Percentiles rank a stretch among this genome's conserved stretches.
These are phyloP conservation scores for Metalampra italica DNA, from an alignment of 2,888 invertebrate species.

Conservation along the genomic window DNA sequence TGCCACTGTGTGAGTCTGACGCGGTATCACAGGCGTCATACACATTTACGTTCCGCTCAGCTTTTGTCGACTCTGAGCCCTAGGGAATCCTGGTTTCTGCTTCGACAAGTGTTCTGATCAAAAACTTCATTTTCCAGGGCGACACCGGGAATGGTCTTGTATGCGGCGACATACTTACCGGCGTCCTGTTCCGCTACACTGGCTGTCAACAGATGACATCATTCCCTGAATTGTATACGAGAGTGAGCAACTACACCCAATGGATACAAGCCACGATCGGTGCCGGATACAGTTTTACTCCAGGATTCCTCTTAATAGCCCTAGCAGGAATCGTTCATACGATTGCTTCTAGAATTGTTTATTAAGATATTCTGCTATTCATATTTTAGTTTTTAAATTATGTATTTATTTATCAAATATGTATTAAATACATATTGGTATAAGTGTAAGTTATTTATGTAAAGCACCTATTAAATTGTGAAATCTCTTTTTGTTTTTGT, in stretches of 20 bases:
- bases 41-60: no score
- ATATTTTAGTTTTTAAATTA: not conserved
- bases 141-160: constrained; percentile 11
- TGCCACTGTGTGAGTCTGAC: no score
- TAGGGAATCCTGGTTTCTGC: no score
- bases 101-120: no score
- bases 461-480: no score
- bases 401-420: no score
- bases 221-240: constrained; percentile 9
- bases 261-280: constrained; percentile 9
- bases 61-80: no score
- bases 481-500: no score
- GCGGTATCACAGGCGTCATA: no score
- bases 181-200: not conserved
- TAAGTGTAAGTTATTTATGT: no score
- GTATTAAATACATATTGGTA: no score
- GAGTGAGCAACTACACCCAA: constrained; percentile 8
- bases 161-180: constrained; percentile 8
- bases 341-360: constrained; percentile 24
- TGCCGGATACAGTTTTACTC: constrained; percentile 1
- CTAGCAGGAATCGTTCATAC: constrained; percentile 27
- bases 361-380: constrained; percentile 5
- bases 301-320: constrained; percentile 21
- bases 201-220: not conserved
- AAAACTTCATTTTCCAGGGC: constrained; percentile 1